Evolutionary conservation across 2,113 vertebrate species (phyloP).

Genomic region (Gymnocephalus cernua): DNA sequence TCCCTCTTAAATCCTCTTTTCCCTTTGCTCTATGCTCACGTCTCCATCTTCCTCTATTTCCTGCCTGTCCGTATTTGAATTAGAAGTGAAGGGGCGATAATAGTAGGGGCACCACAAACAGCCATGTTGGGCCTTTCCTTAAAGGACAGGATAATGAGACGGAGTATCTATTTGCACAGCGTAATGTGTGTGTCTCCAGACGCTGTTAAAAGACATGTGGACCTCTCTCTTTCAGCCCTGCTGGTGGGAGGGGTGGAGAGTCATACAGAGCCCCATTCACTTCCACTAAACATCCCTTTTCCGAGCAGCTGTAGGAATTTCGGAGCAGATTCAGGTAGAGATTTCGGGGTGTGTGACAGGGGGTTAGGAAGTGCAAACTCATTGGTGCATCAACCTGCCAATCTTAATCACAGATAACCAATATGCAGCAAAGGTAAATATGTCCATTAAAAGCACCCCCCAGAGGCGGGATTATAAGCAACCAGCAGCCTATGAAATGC

Average conservation of each 20-base stretch:
- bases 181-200: constrained; percentile 83
- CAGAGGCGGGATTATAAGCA: constrained; percentile 74
- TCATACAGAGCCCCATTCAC: constrained; percentile 1
- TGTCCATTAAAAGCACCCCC: constrained; percentile 73
- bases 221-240: constrained; percentile 46
- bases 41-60: constrained; percentile 50
- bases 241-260: constrained; percentile 8
- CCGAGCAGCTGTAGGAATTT: neutral
- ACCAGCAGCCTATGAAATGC: constrained; percentile 76
- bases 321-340: neutral
- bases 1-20: constrained; percentile 34
- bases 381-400: constrained; percentile 69
- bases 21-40: constrained; percentile 12
- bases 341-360: neutral
- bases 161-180: constrained; percentile 83
- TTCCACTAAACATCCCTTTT: constrained; percentile 16
- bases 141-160: constrained; percentile 86
- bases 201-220: constrained; percentile 74
- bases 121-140: constrained; percentile 77
- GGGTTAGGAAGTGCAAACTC: constrained; percentile 9
- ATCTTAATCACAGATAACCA: constrained; percentile 74
- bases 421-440: constrained; percentile 79
- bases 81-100: constrained; percentile 74
- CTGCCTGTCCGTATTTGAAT: constrained; percentile 74
- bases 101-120: constrained; percentile 77